phyloP scores from a whole-genome alignment of 2,888 invertebrate species.

The Drosophila histrio region DNA sequence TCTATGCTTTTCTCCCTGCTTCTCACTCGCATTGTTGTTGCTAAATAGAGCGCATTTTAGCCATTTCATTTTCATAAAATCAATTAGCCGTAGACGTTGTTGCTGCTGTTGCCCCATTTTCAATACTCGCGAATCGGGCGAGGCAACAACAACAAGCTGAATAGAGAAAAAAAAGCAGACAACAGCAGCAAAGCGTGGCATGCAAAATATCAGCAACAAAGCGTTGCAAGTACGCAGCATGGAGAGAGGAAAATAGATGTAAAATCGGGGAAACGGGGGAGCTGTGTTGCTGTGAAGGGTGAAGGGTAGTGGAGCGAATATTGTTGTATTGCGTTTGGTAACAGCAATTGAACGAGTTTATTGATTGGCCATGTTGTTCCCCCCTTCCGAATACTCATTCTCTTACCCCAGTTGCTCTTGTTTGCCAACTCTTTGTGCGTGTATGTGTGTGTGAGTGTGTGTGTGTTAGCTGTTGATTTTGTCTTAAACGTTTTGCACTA shows the following conservation, averaged over 20 bases:
- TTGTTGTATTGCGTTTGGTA: conserved; percentile 48
- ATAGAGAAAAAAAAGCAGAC: conserved; percentile 61
- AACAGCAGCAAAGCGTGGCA: conserved; percentile 55
- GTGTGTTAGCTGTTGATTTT: conserved; percentile 51
- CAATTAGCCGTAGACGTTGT: conserved; percentile 61
- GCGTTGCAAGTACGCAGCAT: conserved; percentile 20
- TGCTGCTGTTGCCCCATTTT: conserved; percentile 52
- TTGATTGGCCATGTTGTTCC: conserved; percentile 45
- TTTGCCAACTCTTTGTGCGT: no score
- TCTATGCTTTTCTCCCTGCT: background rate
- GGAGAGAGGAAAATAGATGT: background rate
- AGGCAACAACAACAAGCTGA: conserved; percentile 25
- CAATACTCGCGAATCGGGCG: conserved; percentile 41
- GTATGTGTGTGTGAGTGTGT: background rate
- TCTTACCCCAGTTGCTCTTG: background rate
- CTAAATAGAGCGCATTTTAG: conserved; percentile 79
- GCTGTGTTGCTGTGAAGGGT: background rate
- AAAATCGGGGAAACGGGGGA: background rate
- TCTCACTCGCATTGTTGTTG: conserved; percentile 68
- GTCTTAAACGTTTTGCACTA: conserved; percentile 62
- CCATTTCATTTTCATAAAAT: conserved; percentile 78
- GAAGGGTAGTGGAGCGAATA: conserved; percentile 24
- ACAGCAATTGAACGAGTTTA: conserved; percentile 52
- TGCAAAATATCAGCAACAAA: conserved; percentile 51
- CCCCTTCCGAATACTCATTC: background rate